A percentile compares a stretch with the other conserved stretches of the same genome.
Evolutionary conservation across 2,888 invertebrate genomes (phyloP).

Genomic region (Lymantria dispar): DNA sequence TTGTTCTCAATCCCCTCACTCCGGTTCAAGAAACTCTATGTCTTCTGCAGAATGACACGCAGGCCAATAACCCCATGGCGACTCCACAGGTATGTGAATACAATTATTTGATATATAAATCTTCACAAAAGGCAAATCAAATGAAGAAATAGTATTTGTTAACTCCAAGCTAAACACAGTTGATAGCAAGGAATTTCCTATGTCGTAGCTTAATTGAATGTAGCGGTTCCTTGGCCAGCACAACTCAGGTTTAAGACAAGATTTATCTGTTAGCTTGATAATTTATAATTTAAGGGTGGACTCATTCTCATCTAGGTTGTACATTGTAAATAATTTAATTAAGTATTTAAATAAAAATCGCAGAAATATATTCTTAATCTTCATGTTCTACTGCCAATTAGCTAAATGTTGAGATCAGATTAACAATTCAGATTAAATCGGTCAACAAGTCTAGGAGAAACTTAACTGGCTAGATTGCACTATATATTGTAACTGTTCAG

Average conservation of each 20-base stretch:
- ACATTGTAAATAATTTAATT: conserved; percentile 14
- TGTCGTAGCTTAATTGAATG: conserved; percentile 16
- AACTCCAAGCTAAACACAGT: conserved; percentile 7
- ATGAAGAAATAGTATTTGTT: too few relatives aligned
- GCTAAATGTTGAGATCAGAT: conserved; percentile 59
- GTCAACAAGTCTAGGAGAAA: conserved; percentile 40
- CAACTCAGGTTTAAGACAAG: conserved; percentile 7
- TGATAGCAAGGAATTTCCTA: conserved; percentile 9
- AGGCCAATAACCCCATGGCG: conserved; percentile 94
- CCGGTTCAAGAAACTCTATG: conserved; percentile 96
- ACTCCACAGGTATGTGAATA: conserved; percentile 83
- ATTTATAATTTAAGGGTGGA: conserved; percentile 9
- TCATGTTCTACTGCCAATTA: conserved; percentile 62
- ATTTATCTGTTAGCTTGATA: conserved; percentile 19
- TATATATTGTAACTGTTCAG: conserved; percentile 41
- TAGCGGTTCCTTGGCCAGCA: conserved; percentile 7
- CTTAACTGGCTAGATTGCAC: conserved; percentile 20
- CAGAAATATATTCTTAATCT: conserved; percentile 37
- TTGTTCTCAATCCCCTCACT: conserved; percentile 95
- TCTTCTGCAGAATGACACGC: conserved; percentile 95
- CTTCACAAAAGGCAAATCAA: neutral
- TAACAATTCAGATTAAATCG: conserved; percentile 73
- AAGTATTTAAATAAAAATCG: conserved; percentile 55
- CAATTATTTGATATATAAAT: neutral
- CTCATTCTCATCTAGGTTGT: conserved; percentile 14